Evolutionary conservation across 2,113 vertebrate genomes (phyloP).

Genomic region (Ptychochromis oligacanthus): DNA sequence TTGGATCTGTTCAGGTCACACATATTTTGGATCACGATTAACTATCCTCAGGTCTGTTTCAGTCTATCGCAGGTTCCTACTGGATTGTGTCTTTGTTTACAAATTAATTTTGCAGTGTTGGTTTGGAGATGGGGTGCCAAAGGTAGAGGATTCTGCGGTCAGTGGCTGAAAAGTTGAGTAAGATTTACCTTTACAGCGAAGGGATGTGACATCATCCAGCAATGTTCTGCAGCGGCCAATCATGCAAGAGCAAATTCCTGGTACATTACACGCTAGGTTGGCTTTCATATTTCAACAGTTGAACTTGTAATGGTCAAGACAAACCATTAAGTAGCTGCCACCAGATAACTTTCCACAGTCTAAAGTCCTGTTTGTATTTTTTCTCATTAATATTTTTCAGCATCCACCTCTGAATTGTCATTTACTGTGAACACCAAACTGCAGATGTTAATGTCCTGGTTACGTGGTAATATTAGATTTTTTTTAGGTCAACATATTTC

Average conservation of each 20-base stretch:
- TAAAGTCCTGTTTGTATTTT: no score
- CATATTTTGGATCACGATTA: constrained; percentile 12
- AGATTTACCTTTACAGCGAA: not conserved
- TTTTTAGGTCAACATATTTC: no score
- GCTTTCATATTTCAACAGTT: not conserved
- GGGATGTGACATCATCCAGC: not conserved
- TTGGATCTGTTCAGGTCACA: constrained; percentile 12
- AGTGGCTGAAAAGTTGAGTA: not conserved
- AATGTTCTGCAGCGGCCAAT: not conserved
- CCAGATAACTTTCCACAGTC: not conserved
- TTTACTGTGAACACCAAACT: no score
- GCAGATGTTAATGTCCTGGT: no score
- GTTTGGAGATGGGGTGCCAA: not conserved
- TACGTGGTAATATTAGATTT: no score
- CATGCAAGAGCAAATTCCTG: not conserved
- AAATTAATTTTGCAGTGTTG: not conserved
- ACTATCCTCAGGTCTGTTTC: constrained; percentile 1
- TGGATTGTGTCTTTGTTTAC: not conserved
- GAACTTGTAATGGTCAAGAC: not conserved
- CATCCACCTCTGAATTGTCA: no score
- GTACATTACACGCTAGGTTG: no score
- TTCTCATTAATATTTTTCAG: no score
- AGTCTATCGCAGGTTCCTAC: not conserved
- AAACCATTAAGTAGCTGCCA: not conserved
- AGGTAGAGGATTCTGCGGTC: not conserved